Percentiles rank a stretch among this genome's conserved stretches.
Conservation (phyloP, 2,113 vertebrate species). For the Nothoprocta perdicaria region DNA sequence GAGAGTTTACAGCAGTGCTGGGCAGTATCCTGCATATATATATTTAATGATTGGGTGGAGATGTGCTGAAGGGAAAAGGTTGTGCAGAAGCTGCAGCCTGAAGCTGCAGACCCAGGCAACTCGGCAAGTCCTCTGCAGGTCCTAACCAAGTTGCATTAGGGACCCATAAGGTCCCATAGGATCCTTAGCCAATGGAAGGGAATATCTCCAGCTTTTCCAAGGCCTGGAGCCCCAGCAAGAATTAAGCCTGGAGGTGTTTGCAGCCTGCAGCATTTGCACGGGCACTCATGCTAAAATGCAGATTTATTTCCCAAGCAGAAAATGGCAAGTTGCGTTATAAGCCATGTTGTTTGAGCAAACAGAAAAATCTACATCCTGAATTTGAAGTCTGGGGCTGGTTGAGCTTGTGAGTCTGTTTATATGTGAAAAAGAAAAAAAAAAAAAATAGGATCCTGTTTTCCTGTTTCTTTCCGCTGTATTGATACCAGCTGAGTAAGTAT, state of each 20-base stretch:
- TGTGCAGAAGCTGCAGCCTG: not conserved
- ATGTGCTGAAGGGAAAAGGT: not conserved
- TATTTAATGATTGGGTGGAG: not conserved
- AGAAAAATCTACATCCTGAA: not conserved
- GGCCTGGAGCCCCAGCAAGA: not conserved
- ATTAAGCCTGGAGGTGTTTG: not conserved
- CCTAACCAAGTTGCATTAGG: accelerated
- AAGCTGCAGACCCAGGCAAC: not conserved
- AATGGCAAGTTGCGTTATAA: not conserved
- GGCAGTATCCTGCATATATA: not conserved
- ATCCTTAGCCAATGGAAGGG: not conserved
- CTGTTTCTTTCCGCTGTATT: not conserved
- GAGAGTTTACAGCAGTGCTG: not conserved
- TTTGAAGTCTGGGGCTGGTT: not conserved
- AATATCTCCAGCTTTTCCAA: not conserved
- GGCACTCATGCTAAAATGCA: not conserved
- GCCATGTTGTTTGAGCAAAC: not conserved
- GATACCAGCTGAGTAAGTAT: not conserved
- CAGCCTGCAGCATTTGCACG: not conserved
- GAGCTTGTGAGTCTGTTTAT: not conserved
- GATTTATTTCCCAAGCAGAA: not conserved
- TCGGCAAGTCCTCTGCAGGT: accelerated
- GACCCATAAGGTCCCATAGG: accelerated
- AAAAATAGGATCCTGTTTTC: not conserved
- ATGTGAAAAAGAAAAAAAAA: too few species aligned